Base-by-base conservation (phyloP, 2,113 vertebrate species). In the Megalops atlanticus region DNA sequence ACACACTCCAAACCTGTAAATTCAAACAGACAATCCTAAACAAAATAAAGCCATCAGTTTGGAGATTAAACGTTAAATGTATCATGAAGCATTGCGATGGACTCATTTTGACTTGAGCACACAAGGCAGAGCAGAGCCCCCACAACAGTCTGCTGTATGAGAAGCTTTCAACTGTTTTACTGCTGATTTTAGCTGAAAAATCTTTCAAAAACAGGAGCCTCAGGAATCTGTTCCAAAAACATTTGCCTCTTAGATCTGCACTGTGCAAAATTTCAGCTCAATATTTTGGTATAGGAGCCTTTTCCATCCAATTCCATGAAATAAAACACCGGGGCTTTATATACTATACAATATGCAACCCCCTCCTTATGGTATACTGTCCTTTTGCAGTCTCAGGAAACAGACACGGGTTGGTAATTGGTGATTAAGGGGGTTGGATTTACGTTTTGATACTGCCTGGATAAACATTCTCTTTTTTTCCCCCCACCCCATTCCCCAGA, bases 351-450 rank as follows among this genome's bases (percentile, higher is more conserved):
- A 64, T 31, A 31, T 10, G 2, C n/a, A 24, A 24, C 2, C n/a
- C 24, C 8, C 24, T 31, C 24, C 58, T n/a, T 64, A 31, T 8
- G 24, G 58, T 24, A 11, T 8, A 11, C 58, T 64, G 27, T n/a
- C n/a, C 58, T 31, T n/a, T n/a, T 24, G 58, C 24, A 64, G 58
- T 64, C 58, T 31, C 5, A 11, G 58, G 3, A n/a, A n/a, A 31
- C 58, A 31, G 16, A 3, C 38, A 31, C 18, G 36, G 64, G 38
- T 38, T 24, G 39, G 64, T 35, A 43, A 70, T 33, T 68, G 43
- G 77, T 33, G 58, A 78, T 69, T 16, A 58, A n/a, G 77, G 40
- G n/a, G 58, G 58, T 12, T 27, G 40, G 8, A 79, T 71, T 72
- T 79, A n/a, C 2, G 24, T 74, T 74, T 43, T 74, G 18, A 74